A percentile compares a stretch with the other conserved stretches of the same genome.
Conservation (phyloP, 1,140 invertebrate species). For the Megalopta genalis region DNA sequence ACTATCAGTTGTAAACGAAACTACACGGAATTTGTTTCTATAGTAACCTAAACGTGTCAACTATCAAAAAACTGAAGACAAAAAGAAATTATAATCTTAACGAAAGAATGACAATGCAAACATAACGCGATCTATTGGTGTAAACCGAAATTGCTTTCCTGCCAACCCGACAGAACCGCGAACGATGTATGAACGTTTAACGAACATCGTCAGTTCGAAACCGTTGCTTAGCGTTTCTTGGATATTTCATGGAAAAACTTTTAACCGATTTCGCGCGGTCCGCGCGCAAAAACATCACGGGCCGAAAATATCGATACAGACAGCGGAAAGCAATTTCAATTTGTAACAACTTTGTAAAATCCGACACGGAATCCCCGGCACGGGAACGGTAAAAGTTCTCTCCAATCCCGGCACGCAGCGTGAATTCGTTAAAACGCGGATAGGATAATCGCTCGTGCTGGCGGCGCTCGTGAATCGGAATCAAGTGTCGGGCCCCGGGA, state of each 20-base stretch:
- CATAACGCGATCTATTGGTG: too few species aligned
- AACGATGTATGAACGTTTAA: too few species aligned
- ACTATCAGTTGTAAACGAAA: too few species aligned
- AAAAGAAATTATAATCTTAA: too few species aligned
- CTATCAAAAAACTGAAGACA: too few species aligned
- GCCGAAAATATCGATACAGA: not conserved
- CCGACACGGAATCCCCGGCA: not conserved
- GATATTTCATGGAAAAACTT: not conserved
- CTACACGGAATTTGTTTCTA: too few species aligned
- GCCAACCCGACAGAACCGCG: too few species aligned
- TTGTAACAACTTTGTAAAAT: not conserved
- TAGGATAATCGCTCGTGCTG: not conserved
- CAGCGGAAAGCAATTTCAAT: not conserved
- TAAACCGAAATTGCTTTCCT: too few species aligned
- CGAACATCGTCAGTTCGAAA: too few species aligned
- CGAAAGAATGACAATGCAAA: too few species aligned
- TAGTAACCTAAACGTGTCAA: too few species aligned
- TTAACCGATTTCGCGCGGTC: not conserved
- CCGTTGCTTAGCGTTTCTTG: too few species aligned
- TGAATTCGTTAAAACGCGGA: not conserved
- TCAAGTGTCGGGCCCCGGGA: not conserved
- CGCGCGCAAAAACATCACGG: not conserved
- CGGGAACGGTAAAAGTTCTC: not conserved
- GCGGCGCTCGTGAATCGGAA: conserved; percentile 14
- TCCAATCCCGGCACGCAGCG: not conserved